These are phyloP conservation scores for Sebastiscus albofasciatus DNA, from an alignment of 2,797 vertebrate species.

Conservation along the genomic window DNA sequence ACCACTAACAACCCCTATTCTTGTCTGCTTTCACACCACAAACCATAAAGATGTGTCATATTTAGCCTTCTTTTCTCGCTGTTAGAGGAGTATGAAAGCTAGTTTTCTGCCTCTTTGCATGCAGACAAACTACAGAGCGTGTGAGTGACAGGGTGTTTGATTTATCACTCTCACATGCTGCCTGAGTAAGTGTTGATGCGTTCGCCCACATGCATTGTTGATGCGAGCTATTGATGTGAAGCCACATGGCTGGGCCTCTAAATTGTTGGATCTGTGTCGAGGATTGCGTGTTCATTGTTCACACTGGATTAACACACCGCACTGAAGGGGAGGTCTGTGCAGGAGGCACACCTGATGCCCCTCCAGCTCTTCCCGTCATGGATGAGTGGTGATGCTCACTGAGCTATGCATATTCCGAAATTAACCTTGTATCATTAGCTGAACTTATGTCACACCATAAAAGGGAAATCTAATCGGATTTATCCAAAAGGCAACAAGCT, in stretches of 20 bases:
- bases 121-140: constrained; percentile 16
- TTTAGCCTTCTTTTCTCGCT: not conserved
- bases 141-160: constrained; percentile 38
- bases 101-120: constrained; percentile 13
- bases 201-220: constrained; percentile 54
- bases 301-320: constrained; percentile 37
- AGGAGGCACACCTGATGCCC: constrained; percentile 68
- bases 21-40: constrained; percentile 10
- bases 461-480: not conserved
- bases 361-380: constrained; percentile 40
- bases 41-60: not conserved
- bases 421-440: constrained; percentile 42
- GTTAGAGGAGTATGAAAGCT: not conserved
- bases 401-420: constrained; percentile 29
- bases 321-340: constrained; percentile 10
- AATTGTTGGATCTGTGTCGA: constrained; percentile 27
- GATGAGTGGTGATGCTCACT: constrained; percentile 52
- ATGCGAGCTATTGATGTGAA: constrained; percentile 24
- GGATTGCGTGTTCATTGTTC: constrained; percentile 56
- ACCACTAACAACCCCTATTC: not conserved
- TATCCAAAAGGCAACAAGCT: not conserved
- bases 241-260: constrained; percentile 20
- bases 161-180: constrained; percentile 40
- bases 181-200: constrained; percentile 31
- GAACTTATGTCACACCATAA: constrained; percentile 3